Evolutionary conservation across 2,113 vertebrate species (phyloP).

Genomic region (Asarcornis scutulata): DNA sequence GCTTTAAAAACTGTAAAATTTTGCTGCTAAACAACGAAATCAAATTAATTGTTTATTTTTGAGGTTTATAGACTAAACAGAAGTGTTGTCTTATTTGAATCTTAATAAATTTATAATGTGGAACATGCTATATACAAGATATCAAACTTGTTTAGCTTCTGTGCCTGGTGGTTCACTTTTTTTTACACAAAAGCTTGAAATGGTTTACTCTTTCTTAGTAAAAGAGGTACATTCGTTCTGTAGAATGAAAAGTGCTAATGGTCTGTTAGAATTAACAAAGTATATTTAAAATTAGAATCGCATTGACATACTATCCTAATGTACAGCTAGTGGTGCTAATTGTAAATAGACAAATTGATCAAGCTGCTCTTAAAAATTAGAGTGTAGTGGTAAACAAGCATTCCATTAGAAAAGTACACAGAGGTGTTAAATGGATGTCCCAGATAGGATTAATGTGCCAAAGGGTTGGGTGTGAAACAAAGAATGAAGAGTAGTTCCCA

Average conservation of each 20-base stretch:
- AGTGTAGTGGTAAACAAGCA: background rate
- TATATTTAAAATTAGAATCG: background rate
- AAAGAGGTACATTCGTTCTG: background rate
- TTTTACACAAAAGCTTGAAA: background rate
- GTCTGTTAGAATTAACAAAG: background rate
- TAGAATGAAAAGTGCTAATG: background rate
- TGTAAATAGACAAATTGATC: background rate
- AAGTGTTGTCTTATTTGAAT: background rate
- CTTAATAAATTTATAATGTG: background rate
- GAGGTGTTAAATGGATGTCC: background rate
- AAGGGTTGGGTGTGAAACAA: background rate
- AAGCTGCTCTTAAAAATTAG: background rate
- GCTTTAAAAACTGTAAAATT: background rate
- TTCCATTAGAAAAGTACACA: background rate
- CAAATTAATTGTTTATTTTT: background rate
- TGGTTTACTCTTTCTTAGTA: background rate
- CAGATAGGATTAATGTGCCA: background rate
- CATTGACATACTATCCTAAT: background rate
- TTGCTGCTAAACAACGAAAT: background rate
- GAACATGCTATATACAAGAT: background rate
- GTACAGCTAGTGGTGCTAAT: background rate
- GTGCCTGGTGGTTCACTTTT: background rate
- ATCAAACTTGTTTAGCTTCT: background rate
- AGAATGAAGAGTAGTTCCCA: background rate
- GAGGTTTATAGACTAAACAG: background rate